These are phyloP conservation scores for Bolinopsis microptera DNA, from an alignment of 37 sponge, comb jelly and placozoan genomes.

Conservation along the genomic window DNA sequence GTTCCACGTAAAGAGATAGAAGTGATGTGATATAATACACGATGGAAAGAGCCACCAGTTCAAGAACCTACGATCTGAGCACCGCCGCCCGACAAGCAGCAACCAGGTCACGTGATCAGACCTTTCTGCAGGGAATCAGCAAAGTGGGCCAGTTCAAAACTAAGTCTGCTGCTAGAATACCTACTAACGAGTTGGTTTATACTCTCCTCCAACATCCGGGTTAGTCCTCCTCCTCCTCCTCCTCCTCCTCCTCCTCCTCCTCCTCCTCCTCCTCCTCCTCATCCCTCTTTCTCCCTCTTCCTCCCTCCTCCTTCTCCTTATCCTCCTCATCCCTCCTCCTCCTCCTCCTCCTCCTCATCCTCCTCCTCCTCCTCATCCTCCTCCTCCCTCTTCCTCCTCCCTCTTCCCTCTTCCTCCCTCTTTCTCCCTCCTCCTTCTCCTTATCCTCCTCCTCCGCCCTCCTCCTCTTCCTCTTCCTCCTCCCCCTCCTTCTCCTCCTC, in stretches of 20 bases:
- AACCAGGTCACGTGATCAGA: neutral
- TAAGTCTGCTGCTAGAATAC: neutral
- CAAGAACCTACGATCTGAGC: neutral
- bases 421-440: neutral
- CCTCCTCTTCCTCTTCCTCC: neutral
- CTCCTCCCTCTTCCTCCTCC: neutral
- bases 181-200: conserved; percentile 16
- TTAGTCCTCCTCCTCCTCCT: neutral
- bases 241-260: neutral
- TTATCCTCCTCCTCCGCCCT: too few species aligned
- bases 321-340: too few species aligned
- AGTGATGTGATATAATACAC: too few species aligned
- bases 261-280: neutral
- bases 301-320: too few species aligned
- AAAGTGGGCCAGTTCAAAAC: neutral
- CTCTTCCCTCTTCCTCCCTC: neutral
- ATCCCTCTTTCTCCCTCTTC: too few species aligned
- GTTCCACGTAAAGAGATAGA: too few species aligned
- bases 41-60: too few species aligned
- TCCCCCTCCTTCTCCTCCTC: neutral
- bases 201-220: neutral
- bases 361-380: too few species aligned
- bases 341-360: too few species aligned
- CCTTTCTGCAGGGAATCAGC: neutral
- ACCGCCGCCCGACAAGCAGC: neutral